These are phyloP conservation scores for Denticeps clupeoides DNA, from an alignment of 2,797 vertebrate species.

Conservation along the genomic window DNA sequence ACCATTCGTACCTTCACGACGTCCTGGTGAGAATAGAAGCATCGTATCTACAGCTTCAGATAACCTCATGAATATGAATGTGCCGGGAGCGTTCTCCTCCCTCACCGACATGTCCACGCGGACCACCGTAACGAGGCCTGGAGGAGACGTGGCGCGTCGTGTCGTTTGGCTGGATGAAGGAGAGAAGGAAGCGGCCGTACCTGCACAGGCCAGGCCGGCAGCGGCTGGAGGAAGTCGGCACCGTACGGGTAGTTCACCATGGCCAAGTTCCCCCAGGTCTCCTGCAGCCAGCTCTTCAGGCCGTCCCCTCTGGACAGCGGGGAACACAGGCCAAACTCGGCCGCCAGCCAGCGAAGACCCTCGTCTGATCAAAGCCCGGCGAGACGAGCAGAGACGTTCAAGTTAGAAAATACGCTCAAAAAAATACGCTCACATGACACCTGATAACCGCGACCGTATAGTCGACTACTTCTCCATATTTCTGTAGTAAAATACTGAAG, in stretches of 20 bases:
- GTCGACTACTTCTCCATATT: no score
- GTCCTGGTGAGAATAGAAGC: no score
- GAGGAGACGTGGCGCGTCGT: no score
- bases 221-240: slow-evolving; percentile 81
- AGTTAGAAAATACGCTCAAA: not conserved
- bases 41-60: no score
- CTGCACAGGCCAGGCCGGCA: slow-evolving; percentile 88
- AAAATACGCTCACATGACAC: no score
- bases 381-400: not conserved
- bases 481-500: no score
- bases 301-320: slow-evolving; percentile 59
- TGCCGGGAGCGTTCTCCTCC: no score
- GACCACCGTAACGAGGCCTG: no score
- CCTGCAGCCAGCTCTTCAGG: slow-evolving; percentile 83
- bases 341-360: slow-evolving; percentile 77
- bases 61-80: no score
- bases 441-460: no score
- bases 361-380: slow-evolving; percentile 41
- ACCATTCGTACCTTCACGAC: no score
- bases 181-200: slow-evolving; percentile 39
- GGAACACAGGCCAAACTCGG: slow-evolving; percentile 67
- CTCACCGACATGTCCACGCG: no score
- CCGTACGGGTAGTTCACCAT: slow-evolving; percentile 94
- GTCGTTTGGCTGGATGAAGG: not conserved
- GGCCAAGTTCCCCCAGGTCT: slow-evolving; percentile 89